These are phyloP conservation scores for Epicauta chinensis DNA, from an alignment of 1,140 invertebrate species.

Conservation along the genomic window DNA sequence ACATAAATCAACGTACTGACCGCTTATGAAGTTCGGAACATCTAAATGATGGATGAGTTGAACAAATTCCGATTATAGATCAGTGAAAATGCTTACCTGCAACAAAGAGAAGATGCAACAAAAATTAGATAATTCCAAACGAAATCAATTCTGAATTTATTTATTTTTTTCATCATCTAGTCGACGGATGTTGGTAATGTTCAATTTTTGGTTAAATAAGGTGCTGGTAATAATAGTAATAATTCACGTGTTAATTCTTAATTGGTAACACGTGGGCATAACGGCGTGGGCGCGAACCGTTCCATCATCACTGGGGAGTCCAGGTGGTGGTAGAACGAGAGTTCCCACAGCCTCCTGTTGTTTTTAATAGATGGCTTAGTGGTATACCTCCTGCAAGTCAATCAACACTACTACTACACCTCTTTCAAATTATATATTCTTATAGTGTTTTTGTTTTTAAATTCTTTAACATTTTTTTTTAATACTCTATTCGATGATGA, in stretches of 20 bases:
- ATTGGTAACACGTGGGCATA: slow-evolving; percentile 16
- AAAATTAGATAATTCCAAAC: no score
- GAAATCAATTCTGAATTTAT: no score
- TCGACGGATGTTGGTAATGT: no score
- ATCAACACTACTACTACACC: background rate
- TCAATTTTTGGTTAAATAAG: no score
- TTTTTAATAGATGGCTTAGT: slow-evolving; percentile 14
- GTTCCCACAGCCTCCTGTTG: slow-evolving; percentile 13
- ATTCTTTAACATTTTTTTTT: no score
- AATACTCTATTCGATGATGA: no score
- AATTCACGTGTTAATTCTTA: slow-evolving; percentile 17
- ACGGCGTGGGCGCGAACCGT: slow-evolving; percentile 10
- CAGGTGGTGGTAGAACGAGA: slow-evolving; percentile 11
- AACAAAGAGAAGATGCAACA: slow-evolving; percentile 2
- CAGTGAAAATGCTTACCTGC: slow-evolving; percentile 10
- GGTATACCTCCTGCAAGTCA: slow-evolving; percentile 12
- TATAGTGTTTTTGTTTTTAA: no score
- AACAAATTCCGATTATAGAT: background rate
- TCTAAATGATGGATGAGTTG: background rate
- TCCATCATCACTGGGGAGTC: slow-evolving; percentile 15
- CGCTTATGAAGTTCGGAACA: slow-evolving; percentile 12
- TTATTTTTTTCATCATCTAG: no score
- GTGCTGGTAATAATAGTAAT: slow-evolving; percentile 4
- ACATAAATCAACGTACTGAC: slow-evolving; percentile 25
- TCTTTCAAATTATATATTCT: no score